Conservation (phyloP, 2,888 invertebrate species). For the Volucella inanis region DNA sequence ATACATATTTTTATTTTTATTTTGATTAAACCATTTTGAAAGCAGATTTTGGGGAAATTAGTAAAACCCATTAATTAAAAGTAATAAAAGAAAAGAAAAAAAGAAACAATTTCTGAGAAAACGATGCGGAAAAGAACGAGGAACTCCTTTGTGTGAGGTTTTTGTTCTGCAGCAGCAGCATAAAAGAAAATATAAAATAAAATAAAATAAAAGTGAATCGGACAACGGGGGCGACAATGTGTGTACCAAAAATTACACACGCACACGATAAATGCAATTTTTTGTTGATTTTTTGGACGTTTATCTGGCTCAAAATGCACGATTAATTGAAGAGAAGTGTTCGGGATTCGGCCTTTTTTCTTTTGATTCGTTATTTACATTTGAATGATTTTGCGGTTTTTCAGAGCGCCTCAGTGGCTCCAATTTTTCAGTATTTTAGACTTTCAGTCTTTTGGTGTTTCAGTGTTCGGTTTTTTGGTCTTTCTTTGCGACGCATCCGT, state of each 20-base stretch:
- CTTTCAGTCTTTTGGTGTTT: neutral
- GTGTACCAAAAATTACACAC: slow-evolving; percentile 33
- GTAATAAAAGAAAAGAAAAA: slow-evolving; percentile 1
- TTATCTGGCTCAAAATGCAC: slow-evolving; percentile 15
- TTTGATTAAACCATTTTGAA: neutral
- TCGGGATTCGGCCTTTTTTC: slow-evolving; percentile 1
- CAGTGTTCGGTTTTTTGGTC: neutral
- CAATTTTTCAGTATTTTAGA: too few relatives aligned
- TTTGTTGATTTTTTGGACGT: slow-evolving; percentile 32
- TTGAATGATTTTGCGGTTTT: slow-evolving; percentile 12
- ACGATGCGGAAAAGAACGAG: slow-evolving; percentile 2
- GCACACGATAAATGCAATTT: slow-evolving; percentile 33
- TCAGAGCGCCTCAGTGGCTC: neutral
- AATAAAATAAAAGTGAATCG: slow-evolving; percentile 31
- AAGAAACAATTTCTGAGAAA: slow-evolving; percentile 10
- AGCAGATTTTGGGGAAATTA: slow-evolving; percentile 47
- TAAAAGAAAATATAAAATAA: slow-evolving; percentile 8
- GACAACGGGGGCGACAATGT: slow-evolving; percentile 68
- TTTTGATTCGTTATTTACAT: slow-evolving; percentile 1
- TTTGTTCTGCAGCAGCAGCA: slow-evolving; percentile 29
- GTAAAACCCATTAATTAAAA: slow-evolving; percentile 26
- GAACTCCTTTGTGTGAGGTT: slow-evolving; percentile 62
- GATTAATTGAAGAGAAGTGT: slow-evolving; percentile 26
- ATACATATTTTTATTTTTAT: neutral
- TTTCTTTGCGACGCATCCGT: slow-evolving; percentile 23